A percentile compares a stretch with the other conserved stretches of the same genome.
phyloP scores from a whole-genome alignment of 2,888 invertebrate species.

The Dioctria linearis region DNA sequence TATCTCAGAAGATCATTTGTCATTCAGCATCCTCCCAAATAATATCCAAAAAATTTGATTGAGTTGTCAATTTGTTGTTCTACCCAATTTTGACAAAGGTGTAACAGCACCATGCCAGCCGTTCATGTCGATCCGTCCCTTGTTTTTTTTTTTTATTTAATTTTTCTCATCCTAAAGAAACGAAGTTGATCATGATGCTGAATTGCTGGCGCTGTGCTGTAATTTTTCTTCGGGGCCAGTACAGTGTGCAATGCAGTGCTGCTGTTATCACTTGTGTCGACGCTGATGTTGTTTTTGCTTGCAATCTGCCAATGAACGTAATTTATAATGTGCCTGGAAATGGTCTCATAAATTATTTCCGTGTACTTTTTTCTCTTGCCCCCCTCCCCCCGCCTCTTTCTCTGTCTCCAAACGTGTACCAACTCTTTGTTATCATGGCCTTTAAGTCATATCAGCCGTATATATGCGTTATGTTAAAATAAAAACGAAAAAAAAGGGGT shows the following conservation, averaged over 20 bases:
- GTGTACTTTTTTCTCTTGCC: constrained; percentile 8
- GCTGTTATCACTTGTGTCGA: constrained; percentile 51
- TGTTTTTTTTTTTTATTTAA: neutral
- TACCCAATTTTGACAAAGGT: constrained; percentile 36
- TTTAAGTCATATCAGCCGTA: neutral
- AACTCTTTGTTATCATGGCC: constrained; percentile 36
- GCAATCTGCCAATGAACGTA: constrained; percentile 51
- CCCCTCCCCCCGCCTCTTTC: no score
- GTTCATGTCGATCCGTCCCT: neutral
- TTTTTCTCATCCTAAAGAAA: neutral
- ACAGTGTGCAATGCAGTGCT: neutral
- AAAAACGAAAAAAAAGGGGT: neutral
- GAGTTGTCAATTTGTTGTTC: constrained; percentile 45
- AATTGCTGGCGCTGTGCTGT: constrained; percentile 1
- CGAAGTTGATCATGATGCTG: neutral
- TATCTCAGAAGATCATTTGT: neutral
- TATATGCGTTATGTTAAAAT: neutral
- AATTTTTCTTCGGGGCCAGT: constrained; percentile 15
- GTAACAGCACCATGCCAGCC: constrained; percentile 1
- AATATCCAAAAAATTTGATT: constrained; percentile 32
- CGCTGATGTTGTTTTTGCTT: constrained; percentile 41
- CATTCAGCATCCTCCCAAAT: neutral
- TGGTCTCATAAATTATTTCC: constrained; percentile 59
- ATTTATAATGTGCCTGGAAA: constrained; percentile 55
- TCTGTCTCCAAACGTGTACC: no score